phyloP scores from a whole-genome alignment of 2,888 invertebrate species.

The Mechanitis messenoides region DNA sequence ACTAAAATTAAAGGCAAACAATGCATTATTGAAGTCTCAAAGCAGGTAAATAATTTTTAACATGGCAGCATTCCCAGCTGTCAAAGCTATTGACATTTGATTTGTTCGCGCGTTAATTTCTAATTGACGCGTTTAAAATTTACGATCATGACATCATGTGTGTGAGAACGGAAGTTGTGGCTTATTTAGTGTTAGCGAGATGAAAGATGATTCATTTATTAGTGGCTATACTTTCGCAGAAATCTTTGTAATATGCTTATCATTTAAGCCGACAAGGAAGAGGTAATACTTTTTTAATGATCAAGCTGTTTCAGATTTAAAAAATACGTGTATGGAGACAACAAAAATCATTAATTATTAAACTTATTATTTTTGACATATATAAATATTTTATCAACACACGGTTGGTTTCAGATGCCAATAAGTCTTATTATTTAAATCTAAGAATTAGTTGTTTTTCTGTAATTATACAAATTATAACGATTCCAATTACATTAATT shows the following conservation, averaged over 20 bases:
- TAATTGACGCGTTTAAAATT: constrained; percentile 8
- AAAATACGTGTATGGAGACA: too few species aligned
- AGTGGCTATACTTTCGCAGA: constrained; percentile 17
- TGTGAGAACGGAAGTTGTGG: constrained; percentile 20
- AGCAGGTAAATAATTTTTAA: too few species aligned
- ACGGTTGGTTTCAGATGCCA: too few species aligned
- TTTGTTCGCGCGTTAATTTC: constrained; percentile 6
- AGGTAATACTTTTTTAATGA: background rate
- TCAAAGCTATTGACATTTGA: constrained; percentile 10
- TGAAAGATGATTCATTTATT: constrained; percentile 15
- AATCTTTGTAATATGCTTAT: constrained; percentile 8
- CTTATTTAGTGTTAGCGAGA: constrained; percentile 17
- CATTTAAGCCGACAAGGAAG: background rate
- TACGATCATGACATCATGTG: constrained; percentile 5
- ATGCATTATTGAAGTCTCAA: too few species aligned
- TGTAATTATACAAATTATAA: too few species aligned
- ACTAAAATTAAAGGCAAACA: background rate
- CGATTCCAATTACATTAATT: too few species aligned
- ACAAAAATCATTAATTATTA: too few species aligned
- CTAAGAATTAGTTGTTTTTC: too few species aligned
- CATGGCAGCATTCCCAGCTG: constrained; percentile 8
- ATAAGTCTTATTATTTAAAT: too few species aligned
- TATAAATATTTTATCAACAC: too few species aligned
- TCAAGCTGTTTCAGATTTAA: background rate
- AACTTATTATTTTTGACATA: too few species aligned